A percentile compares a stretch with the other conserved stretches of the same genome.
These are phyloP conservation scores for Formicarius rufipectus DNA, from an alignment of 2,113 vertebrate genomes.

Conservation along the genomic window DNA sequence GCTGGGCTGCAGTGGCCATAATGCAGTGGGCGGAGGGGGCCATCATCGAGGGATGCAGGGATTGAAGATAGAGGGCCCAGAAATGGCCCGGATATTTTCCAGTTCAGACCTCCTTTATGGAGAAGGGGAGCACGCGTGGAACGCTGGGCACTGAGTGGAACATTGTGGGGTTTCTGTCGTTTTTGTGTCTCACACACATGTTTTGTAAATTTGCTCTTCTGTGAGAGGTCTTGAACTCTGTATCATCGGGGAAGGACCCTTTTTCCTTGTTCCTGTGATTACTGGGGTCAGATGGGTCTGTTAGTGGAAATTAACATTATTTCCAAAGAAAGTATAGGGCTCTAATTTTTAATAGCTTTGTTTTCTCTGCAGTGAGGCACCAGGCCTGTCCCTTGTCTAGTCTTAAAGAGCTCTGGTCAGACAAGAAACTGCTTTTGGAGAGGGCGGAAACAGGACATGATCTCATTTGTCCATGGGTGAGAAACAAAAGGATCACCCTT, in stretches of 20 bases:
- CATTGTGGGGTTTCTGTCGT: accelerated
- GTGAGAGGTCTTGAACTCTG: background rate
- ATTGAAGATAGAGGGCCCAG: background rate
- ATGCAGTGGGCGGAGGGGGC: background rate
- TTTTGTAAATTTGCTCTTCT: background rate
- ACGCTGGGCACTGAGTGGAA: accelerated
- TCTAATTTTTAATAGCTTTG: background rate
- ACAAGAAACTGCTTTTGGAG: background rate
- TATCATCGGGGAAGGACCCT: accelerated
- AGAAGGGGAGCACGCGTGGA: accelerated
- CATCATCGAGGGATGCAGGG: background rate
- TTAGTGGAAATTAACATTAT: background rate
- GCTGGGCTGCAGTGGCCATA: background rate
- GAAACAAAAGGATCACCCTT: constrained; percentile 9
- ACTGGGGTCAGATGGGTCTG: accelerated
- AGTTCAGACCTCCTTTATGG: background rate
- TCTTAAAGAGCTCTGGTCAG: background rate
- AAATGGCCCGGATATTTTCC: background rate
- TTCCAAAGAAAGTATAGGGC: background rate
- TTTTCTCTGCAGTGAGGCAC: background rate
- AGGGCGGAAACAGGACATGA: constrained; percentile 30
- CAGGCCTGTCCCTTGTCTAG: background rate
- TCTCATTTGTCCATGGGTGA: constrained; percentile 13
- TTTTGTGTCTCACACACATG: background rate
- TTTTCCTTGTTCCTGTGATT: background rate